A percentile compares a stretch with the other conserved stretches of the same genome.
phyloP scores from a whole-genome alignment of 2,113 vertebrate species.

The Fregata magnificens region DNA sequence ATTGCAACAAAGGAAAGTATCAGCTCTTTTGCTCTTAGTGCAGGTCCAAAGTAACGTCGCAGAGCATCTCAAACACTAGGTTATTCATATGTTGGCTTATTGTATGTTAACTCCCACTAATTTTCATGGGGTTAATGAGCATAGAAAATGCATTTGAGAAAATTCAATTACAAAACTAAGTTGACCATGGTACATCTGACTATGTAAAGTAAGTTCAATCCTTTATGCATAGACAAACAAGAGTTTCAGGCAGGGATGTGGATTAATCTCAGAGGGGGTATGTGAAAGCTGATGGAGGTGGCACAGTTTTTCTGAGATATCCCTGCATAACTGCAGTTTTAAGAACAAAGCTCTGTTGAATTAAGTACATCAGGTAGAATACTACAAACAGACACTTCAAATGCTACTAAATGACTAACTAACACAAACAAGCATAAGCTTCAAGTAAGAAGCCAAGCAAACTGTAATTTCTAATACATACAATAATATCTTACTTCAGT shows the following conservation, averaged over 20 bases:
- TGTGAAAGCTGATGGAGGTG: neutral
- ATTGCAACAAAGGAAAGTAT: neutral
- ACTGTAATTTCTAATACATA: neutral
- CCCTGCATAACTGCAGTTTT: neutral
- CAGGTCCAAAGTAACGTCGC: neutral
- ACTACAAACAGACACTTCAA: neutral
- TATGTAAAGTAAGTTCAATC: neutral
- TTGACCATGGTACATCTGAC: neutral
- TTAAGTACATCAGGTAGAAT: neutral
- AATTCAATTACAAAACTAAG: slow-evolving; percentile 23
- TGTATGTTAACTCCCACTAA: neutral
- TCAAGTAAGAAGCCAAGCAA: neutral
- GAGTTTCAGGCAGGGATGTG: neutral
- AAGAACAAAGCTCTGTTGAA: neutral
- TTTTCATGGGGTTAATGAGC: slow-evolving; percentile 5
- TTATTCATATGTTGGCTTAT: neutral
- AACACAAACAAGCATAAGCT: neutral
- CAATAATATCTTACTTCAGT: neutral
- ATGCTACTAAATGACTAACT: neutral
- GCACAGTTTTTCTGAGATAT: neutral
- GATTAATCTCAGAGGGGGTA: neutral
- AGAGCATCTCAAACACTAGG: neutral
- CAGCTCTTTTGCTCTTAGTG: neutral
- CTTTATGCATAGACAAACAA: neutral
- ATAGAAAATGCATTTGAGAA: neutral